Evolutionary conservation across 2,888 invertebrate species (phyloP).

Genomic region (Drosophila testacea): DNA sequence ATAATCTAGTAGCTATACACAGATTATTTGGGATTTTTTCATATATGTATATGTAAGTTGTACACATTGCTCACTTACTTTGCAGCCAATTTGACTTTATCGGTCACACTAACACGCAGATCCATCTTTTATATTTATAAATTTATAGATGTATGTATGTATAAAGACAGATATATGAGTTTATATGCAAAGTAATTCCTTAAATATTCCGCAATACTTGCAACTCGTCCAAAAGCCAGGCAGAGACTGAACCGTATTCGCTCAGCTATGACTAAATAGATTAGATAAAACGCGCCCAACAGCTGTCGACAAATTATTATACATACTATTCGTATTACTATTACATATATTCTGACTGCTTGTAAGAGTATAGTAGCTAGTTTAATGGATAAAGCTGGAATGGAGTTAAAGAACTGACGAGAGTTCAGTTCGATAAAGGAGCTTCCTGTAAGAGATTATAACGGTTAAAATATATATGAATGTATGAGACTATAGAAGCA

Average conservation of each 20-base stretch:
- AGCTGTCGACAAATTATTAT: conserved; percentile 39
- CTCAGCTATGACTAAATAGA: conserved; percentile 32
- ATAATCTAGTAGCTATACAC: conserved; percentile 4
- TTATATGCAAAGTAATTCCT: conserved; percentile 16
- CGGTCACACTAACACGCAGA: conserved; percentile 38
- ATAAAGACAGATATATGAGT: conserved; percentile 9
- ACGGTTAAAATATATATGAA: conserved; percentile 2
- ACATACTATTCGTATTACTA: conserved; percentile 12
- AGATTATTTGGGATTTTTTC: conserved; percentile 2
- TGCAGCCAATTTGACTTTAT: conserved; percentile 45
- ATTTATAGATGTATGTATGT: background rate
- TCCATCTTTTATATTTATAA: conserved; percentile 34
- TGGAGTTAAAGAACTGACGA: background rate
- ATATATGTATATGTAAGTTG: background rate
- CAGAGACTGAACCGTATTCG: conserved; percentile 55
- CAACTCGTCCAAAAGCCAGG: conserved; percentile 55
- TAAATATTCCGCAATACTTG: conserved; percentile 50
- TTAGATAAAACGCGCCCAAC: conserved; percentile 56
- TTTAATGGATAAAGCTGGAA: background rate
- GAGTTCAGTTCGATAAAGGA: background rate
- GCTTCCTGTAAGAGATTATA: conserved; percentile 3
- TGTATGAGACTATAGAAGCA: conserved; percentile 2
- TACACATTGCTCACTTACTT: conserved; percentile 39
- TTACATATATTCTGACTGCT: conserved; percentile 22
- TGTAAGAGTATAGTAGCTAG: background rate